Base-by-base conservation (phyloP, 1,140 invertebrate genomes). In the Drosophila melanica region DNA sequence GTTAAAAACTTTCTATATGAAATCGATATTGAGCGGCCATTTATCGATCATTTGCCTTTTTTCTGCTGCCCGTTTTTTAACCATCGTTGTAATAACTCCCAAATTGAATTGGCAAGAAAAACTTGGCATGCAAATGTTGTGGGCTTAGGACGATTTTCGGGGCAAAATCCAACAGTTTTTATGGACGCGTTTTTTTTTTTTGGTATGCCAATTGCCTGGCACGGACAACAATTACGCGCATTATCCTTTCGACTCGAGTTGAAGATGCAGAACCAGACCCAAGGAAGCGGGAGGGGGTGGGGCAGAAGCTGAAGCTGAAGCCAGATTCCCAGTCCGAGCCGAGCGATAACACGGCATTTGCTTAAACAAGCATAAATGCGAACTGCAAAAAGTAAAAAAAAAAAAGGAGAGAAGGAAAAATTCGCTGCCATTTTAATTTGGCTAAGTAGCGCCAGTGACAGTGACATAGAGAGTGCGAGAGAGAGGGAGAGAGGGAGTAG, bases 331-430 rank as follows among this genome's bases (percentile, higher is more conserved):
- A 20, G 23, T 6, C 23, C 2, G 64, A 77, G 67, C 53, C 69
- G 51, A 70, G 65, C 67, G 81, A 86, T 87, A 86, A 87, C 82
- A 86, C 79, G 79, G 79, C 79, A 67, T 86, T 87, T 87, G 81
- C 81, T 86, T 86, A 87, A 86, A 86, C 78, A 86, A 86, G 82
- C 82, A 86, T 87, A 87, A 87, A 87, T 78, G 82, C 51, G 64
- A 81, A 66, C 63, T 55, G 75, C 75, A 77, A 85, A 71, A 68
- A 81, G 75, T n/a, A 63, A 66, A 53, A 71, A 65, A 66, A 69
- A 45, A 57, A 8, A n/a, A 14, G 11, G 16, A 30, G 12, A 54
- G 3, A 41, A 71, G 3, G 18, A 63, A 71, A 59, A 30, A 44
- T 50, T 51, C 48, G 75, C 42, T 81, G 75, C 78, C 77, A 79